Evolutionary conservation across 2,888 invertebrate species (phyloP).

Genomic region (Achlya flavicornis): DNA sequence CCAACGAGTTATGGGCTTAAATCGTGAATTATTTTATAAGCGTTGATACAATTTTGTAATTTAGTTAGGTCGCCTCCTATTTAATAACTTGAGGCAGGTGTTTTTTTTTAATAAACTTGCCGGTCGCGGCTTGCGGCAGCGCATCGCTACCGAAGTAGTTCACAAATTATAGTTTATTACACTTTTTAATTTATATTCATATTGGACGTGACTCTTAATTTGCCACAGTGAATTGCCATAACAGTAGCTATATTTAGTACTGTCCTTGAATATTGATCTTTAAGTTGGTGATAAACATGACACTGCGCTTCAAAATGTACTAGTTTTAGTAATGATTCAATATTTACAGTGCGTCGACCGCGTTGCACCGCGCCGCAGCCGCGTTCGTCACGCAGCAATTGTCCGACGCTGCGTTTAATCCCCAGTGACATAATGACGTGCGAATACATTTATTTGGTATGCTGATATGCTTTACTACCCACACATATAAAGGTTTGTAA

Average conservation of each 20-base stretch:
- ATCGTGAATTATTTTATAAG: constrained; percentile 77
- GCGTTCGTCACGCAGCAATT: constrained; percentile 37
- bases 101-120: constrained; percentile 62
- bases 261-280: background rate
- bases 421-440: constrained; percentile 64
- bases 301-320: background rate
- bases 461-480: constrained; percentile 59
- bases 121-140: constrained; percentile 25
- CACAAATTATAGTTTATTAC: constrained; percentile 80
- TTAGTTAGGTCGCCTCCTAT: constrained; percentile 83
- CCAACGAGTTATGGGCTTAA: constrained; percentile 25
- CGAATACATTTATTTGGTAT: constrained; percentile 67
- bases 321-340: background rate
- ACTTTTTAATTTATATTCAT: constrained; percentile 71
- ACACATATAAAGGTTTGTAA: constrained; percentile 59
- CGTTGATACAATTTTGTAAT: constrained; percentile 81
- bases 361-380: background rate
- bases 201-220: constrained; percentile 52
- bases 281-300: background rate
- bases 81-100: constrained; percentile 78
- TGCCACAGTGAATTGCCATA: background rate
- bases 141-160: constrained; percentile 80
- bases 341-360: background rate
- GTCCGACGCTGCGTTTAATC: constrained; percentile 48
- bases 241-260: background rate